Percentiles rank a stretch among this genome's conserved stretches.
Conservation (phyloP, 2,797 vertebrate genomes). For the Rhinoraja longicauda region DNA sequence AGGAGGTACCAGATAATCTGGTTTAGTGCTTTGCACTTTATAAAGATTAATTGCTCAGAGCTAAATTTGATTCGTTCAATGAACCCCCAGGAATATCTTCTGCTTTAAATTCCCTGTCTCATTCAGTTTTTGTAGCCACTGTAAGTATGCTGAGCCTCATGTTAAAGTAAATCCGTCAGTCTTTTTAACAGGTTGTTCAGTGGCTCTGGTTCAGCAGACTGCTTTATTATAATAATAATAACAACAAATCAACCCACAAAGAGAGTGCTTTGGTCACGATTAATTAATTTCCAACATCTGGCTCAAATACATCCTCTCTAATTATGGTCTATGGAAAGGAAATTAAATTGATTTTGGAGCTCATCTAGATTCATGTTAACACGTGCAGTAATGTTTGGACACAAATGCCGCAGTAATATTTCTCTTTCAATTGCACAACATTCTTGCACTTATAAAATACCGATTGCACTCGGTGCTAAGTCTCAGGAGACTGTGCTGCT, state of each 20-base stretch:
- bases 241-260: not conserved
- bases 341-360: constrained; percentile 30
- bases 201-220: not conserved
- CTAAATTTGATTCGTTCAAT: not conserved
- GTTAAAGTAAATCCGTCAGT: not conserved
- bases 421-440: constrained; percentile 2
- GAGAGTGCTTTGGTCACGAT: not conserved
- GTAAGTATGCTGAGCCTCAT: not conserved
- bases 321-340: not conserved
- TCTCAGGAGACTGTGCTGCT: not conserved
- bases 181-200: not conserved
- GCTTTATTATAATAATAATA: not conserved
- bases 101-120: not conserved
- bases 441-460: not conserved
- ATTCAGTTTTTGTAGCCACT: no score
- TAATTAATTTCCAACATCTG: constrained; percentile 35
- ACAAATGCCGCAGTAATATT: constrained; percentile 16
- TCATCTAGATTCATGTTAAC: constrained; percentile 36
- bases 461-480: not conserved
- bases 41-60: not conserved
- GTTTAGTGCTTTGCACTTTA: not conserved
- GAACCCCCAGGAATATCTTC: not conserved
- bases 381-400: constrained; percentile 4
- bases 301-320: not conserved
- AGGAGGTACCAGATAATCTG: not conserved